Base-by-base conservation (phyloP, 2,888 invertebrate species). In the Bombylius discolor region DNA sequence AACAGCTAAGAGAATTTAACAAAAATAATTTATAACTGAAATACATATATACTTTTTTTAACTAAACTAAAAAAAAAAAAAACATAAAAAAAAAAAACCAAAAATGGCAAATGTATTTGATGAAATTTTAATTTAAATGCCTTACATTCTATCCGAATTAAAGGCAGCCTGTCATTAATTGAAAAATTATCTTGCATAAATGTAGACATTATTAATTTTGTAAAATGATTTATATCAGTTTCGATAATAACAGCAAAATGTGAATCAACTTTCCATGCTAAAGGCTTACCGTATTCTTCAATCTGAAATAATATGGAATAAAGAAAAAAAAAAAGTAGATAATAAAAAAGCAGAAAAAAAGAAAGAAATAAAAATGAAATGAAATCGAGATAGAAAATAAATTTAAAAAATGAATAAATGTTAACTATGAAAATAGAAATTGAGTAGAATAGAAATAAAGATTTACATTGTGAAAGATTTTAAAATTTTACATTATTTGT, bases 101-200 rank as follows among this genome's bases (percentile, higher is more conserved):
- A 36, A 14, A 23, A 23, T 42, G 14, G 13, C 33, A 49, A 34
- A 54, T 14, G 34, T 46, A 12, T 31, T 44, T 44, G 50, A 47
- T 9, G 47, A 11, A 23, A 44, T 12, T 36, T 36, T 3, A 8
- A 36, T 42, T 53, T 56, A 57, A 23, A 23, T 60, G 58, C 65
- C 83, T 79, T 77, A 89, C 89, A 87, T 78, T 89, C 85, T 70
- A 89, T 81, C 68, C 87, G 81, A 56, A 85, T 78, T 59, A 90
- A 78, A 64, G 84, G 81, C 64, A 90, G 75, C 64, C 84, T 83
- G 70, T 88, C 87, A 68, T 89, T 88, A 64, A 90, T 83, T 64
- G 82, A 81, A 66, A 87, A 80, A 68, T 82, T 76, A 64, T 82
- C 83, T 64, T 83, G 81, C 68, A 86, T 81, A 71, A 87, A 84